phyloP scores from a whole-genome alignment of 1,140 invertebrate species.

The Aphis craccivora region DNA sequence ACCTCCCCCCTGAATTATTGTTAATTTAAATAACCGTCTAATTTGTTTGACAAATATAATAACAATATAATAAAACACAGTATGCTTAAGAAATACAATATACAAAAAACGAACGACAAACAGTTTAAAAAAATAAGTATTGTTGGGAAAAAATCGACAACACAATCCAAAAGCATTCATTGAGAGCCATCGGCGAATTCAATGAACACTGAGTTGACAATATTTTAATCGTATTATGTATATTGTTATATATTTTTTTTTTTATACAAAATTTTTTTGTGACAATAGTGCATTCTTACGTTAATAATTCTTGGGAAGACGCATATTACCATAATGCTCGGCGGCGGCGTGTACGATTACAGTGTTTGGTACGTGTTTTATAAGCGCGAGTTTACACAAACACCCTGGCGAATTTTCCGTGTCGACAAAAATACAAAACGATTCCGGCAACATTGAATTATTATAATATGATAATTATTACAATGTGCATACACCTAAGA shows the following conservation, averaged over 20 bases:
- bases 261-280: neutral
- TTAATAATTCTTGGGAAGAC: constrained; percentile 16
- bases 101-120: neutral
- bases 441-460: neutral
- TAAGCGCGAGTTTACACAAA: neutral
- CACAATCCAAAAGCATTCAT: constrained; percentile 26
- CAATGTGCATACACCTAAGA: neutral
- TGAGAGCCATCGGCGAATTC: constrained; percentile 27
- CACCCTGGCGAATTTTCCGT: neutral
- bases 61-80: neutral
- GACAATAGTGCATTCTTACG: constrained; percentile 26
- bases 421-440: neutral
- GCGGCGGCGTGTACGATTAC: neutral
- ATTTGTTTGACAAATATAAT: neutral
- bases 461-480: neutral
- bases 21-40: neutral
- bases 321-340: too few species aligned
- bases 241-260: neutral
- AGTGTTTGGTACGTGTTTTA: neutral
- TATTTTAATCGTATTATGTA: neutral
- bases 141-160: neutral
- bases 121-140: neutral
- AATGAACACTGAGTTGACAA: constrained; percentile 48
- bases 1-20: neutral
- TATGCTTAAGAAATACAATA: neutral